Conservation (phyloP, 2,113 vertebrate species). For the Athene cunicularia region DNA sequence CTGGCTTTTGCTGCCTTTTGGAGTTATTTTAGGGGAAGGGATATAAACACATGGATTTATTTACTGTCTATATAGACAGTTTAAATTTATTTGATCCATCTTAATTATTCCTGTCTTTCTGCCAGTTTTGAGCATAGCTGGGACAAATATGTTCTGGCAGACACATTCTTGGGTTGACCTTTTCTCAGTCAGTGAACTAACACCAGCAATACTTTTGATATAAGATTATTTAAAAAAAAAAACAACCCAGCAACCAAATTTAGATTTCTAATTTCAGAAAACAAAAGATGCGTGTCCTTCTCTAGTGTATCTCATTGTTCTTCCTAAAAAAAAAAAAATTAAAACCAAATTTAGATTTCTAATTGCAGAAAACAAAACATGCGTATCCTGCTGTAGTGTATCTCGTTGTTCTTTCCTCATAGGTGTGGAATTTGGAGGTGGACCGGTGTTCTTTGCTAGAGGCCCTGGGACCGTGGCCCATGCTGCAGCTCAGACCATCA, state of each 20-base stretch:
- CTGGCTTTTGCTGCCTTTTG: background rate
- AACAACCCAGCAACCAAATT: background rate
- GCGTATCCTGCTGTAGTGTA: background rate
- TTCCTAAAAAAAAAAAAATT: background rate
- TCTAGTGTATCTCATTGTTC: background rate
- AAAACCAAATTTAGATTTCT: background rate
- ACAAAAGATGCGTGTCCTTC: background rate
- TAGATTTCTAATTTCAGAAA: background rate
- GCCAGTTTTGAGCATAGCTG: background rate
- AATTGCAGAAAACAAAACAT: background rate
- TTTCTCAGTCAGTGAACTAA: background rate
- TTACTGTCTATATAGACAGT: background rate
- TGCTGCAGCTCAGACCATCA: background rate
- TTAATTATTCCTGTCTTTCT: background rate
- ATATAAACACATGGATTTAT: background rate
- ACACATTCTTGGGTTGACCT: background rate
- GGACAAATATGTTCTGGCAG: background rate
- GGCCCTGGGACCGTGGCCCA: background rate
- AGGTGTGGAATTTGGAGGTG: background rate
- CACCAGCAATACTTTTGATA: background rate
- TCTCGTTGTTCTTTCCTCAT: background rate
- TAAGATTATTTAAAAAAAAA: background rate
- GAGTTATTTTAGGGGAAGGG: background rate
- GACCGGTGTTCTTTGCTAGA: background rate
- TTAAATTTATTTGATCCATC: background rate